Percentiles rank a stretch among this genome's conserved stretches.
Conservation (phyloP, 2,888 invertebrate genomes). For the Drosophila anomelani region DNA sequence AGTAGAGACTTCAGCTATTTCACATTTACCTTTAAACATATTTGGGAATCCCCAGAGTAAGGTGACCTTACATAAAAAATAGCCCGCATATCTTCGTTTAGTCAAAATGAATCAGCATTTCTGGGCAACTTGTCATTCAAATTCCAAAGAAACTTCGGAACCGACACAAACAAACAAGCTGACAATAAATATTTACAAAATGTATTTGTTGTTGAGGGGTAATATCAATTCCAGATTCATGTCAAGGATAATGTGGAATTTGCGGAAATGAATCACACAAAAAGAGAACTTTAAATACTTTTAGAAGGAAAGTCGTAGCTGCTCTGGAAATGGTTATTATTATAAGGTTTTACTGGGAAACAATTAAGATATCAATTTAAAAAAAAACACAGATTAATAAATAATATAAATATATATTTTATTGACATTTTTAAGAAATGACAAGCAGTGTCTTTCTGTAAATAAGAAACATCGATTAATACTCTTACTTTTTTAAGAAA, state of each 20-base stretch:
- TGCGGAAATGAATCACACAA: constrained; percentile 32
- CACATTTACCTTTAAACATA: too few relatives aligned
- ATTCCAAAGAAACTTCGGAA: constrained; percentile 39
- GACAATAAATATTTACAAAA: constrained; percentile 36
- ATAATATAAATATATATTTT: not conserved
- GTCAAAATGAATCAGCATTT: constrained; percentile 43
- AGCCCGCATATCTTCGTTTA: constrained; percentile 36
- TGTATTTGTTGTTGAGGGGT: constrained; percentile 22
- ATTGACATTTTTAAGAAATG: too few relatives aligned
- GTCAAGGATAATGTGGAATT: constrained; percentile 32
- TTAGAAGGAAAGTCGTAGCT: not conserved
- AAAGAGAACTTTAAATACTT: not conserved
- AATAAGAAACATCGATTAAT: too few relatives aligned
- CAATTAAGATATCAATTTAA: not conserved
- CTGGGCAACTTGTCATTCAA: constrained; percentile 25
- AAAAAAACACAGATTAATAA: not conserved
- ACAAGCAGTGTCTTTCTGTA: too few relatives aligned
- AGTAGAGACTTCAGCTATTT: not conserved
- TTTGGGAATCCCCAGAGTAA: constrained; percentile 32
- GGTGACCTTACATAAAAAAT: constrained; percentile 20
- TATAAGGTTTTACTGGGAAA: not conserved
- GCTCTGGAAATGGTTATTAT: not conserved
- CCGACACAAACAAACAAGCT: constrained; percentile 16
- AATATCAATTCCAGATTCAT: constrained; percentile 34
- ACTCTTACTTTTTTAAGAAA: too few relatives aligned